These are phyloP conservation scores for Neoaliturus tenellus DNA, from an alignment of 2,888 invertebrate genomes.

Conservation along the genomic window DNA sequence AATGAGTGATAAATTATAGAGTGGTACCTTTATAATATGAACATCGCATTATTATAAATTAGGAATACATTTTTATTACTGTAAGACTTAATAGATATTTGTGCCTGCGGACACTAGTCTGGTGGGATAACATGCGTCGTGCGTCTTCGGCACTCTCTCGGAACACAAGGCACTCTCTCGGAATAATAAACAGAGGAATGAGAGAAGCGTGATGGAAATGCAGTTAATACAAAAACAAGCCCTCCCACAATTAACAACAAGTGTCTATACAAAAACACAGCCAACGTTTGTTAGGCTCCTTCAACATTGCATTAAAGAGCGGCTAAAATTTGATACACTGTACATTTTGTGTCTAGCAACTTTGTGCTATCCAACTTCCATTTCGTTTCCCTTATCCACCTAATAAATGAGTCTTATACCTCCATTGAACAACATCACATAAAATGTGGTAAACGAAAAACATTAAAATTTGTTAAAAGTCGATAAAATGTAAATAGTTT, in stretches of 20 bases:
- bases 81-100: slow-evolving; percentile 28
- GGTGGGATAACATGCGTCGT: slow-evolving; percentile 37
- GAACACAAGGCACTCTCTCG: not conserved
- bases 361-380: not conserved
- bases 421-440: slow-evolving; percentile 23
- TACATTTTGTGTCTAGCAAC: not conserved
- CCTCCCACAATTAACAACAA: too few relatives aligned
- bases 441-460: not conserved
- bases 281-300: not conserved
- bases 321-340: not conserved
- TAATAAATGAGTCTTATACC: slow-evolving; percentile 21
- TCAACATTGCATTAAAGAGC: not conserved
- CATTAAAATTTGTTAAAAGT: too few relatives aligned
- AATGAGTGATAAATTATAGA: slow-evolving; percentile 56
- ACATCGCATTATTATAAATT: slow-evolving; percentile 47
- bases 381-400: not conserved
- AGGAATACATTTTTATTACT: slow-evolving; percentile 48
- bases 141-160: slow-evolving; percentile 6
- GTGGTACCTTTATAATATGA: slow-evolving; percentile 57
- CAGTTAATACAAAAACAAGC: too few relatives aligned
- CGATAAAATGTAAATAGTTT: not conserved
- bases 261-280: slow-evolving; percentile 37
- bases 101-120: slow-evolving; percentile 41
- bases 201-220: not conserved
- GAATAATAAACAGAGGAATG: slow-evolving; percentile 25